A percentile compares a stretch with the other conserved stretches of the same genome.
Evolutionary conservation across 2,888 invertebrate species (phyloP).

Genomic region (Trachelus stipa): DNA sequence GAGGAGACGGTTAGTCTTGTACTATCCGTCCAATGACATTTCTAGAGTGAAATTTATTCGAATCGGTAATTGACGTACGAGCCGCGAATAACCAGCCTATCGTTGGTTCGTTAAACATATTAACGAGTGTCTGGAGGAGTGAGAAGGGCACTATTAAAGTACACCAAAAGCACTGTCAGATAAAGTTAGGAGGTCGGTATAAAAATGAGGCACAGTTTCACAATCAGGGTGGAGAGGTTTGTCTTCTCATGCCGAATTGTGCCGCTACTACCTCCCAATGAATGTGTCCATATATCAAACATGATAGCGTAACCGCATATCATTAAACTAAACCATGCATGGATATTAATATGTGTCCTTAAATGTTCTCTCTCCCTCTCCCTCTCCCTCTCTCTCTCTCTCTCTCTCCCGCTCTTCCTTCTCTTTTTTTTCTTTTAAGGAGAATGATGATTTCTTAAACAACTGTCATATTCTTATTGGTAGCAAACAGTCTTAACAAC

Average conservation of each 20-base stretch:
- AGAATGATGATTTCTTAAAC: constrained; percentile 39
- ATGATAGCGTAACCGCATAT: constrained; percentile 43
- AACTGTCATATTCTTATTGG: constrained; percentile 59
- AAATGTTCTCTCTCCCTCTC: constrained; percentile 45
- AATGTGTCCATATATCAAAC: constrained; percentile 61
- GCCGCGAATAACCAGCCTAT: constrained; percentile 46
- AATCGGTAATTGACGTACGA: constrained; percentile 52
- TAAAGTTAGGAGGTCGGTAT: constrained; percentile 58
- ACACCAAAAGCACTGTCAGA: constrained; percentile 46
- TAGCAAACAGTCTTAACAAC: constrained; percentile 65
- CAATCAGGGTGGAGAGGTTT: constrained; percentile 51
- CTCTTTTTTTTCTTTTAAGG: constrained; percentile 16
- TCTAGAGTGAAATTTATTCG: constrained; percentile 49
- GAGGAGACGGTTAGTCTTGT: neutral
- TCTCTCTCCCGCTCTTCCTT: constrained; percentile 8
- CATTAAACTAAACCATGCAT: constrained; percentile 64
- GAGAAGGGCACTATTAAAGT: constrained; percentile 28
- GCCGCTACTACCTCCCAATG: constrained; percentile 62
- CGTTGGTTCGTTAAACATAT: constrained; percentile 41
- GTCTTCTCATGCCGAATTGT: constrained; percentile 48
- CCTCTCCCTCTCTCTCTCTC: too few species aligned
- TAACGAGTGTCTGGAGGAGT: constrained; percentile 37
- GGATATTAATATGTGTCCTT: constrained; percentile 63
- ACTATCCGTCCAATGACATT: constrained; percentile 34
- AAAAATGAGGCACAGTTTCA: constrained; percentile 65